Evolutionary conservation across 2,113 vertebrate species (phyloP), one percentile per base, ranked within the genome.

Genomic region (Lepus americanus): DNA sequence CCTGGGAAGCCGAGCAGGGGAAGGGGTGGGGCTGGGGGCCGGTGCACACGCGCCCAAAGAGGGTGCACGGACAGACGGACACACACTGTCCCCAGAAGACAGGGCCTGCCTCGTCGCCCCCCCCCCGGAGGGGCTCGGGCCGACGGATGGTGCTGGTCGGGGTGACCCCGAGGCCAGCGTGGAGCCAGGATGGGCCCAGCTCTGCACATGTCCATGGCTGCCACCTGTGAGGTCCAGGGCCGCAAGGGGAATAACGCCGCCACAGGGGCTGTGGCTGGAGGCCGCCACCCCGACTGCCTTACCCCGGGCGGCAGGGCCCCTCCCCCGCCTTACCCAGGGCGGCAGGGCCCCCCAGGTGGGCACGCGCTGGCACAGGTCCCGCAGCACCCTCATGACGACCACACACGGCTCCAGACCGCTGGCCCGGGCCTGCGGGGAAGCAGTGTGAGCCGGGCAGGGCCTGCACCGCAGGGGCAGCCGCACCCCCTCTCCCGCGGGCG

Each of bases 341-440:
- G 99, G 98, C 97, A 99, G 98, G 94, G 98, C 98, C 14, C 97
- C 98, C 99, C 99, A 99, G 14, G 98, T 98, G 66, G 99, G 98
- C 92, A 99, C 98, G 0, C 98, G 98, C 80, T 98, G 98, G 93
- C 99, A 98, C 33, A 99, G 96, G 97, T 99, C 99, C 79, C 98
- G 97, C 59, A 99, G 94, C 78, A 99, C 97, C 55, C 98, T 95
- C 88, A 99, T 98, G 95, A 99, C 96, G 39, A 99, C 98, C 88
- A 99, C 99, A 67, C 99, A 99, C 5, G 98, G 99, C 97, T 99
- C 99, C 51, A 99, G 98, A 81, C 98, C 98, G 0, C 99, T 99
- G 67, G 99, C 99, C 23, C 98, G 98, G 39, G 99, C 99, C 99
- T 99, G 94, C 2, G 59, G 9, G 49, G 33, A 77, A 23, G 12